phyloP scores from a whole-genome alignment of 2,113 vertebrate genomes.

The Argyrosomus japonicus region DNA sequence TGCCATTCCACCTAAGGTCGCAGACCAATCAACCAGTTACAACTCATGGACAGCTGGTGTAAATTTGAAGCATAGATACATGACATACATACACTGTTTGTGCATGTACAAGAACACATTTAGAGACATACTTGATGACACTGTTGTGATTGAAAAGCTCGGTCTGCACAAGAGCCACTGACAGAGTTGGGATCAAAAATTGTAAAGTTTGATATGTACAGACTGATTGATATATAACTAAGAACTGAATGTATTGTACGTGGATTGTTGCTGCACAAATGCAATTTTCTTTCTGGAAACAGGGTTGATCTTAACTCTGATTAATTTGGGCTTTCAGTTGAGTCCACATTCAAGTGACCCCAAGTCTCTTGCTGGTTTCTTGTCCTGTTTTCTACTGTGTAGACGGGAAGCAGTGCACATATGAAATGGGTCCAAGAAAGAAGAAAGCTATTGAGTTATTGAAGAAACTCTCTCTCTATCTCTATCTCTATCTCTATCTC shows the following conservation, averaged over 20 bases:
- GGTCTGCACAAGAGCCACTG: not conserved
- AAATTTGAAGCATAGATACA: slow-evolving; percentile 24
- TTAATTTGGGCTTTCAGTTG: slow-evolving; percentile 35
- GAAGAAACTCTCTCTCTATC: not conserved
- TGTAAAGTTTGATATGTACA: slow-evolving; percentile 47
- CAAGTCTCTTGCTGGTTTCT: slow-evolving; percentile 11
- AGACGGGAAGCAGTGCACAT: slow-evolving; percentile 52
- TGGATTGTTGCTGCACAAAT: slow-evolving; percentile 70
- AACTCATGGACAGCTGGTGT: slow-evolving; percentile 31
- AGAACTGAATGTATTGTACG: slow-evolving; percentile 78
- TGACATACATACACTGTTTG: slow-evolving; percentile 3
- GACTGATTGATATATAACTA: slow-evolving; percentile 44
- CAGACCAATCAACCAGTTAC: slow-evolving; percentile 37
- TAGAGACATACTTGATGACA: no score
- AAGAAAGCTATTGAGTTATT: not conserved
- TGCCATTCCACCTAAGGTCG: slow-evolving; percentile 48
- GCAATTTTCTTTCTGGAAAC: slow-evolving; percentile 46
- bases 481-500: no score
- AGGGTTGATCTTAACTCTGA: slow-evolving; percentile 44
- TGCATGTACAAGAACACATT: slow-evolving; percentile 60
- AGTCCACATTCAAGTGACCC: slow-evolving; percentile 29
- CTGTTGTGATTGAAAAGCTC: slow-evolving; percentile 7
- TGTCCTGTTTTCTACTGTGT: slow-evolving; percentile 75
- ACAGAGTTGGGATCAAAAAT: slow-evolving; percentile 15
- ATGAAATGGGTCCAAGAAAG: slow-evolving; percentile 4